Evolutionary conservation across 2,888 invertebrate genomes (phyloP).

Genomic region (Mythimna vitellina): DNA sequence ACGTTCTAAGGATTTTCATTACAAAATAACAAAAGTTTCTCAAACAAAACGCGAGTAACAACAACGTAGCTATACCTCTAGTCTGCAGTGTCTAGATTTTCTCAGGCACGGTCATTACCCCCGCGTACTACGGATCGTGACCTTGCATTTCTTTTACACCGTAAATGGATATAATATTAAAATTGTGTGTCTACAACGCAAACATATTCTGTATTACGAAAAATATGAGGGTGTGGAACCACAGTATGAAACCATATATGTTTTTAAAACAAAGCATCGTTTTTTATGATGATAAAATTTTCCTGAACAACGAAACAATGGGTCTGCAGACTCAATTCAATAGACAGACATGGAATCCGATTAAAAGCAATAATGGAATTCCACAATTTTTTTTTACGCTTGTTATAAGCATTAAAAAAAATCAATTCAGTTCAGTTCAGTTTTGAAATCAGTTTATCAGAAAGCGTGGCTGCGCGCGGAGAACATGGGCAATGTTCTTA

Average conservation of each 20-base stretch:
- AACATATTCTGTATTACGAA: slow-evolving; percentile 38
- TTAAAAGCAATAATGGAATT: slow-evolving; percentile 23
- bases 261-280: slow-evolving; percentile 5
- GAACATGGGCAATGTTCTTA: slow-evolving; percentile 16
- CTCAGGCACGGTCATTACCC: slow-evolving; percentile 51
- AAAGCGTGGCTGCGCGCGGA: slow-evolving; percentile 13
- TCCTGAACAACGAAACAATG: neutral
- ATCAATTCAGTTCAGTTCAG: no score
- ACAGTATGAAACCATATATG: slow-evolving; percentile 10
- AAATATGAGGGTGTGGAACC: slow-evolving; percentile 18
- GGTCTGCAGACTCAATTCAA: slow-evolving; percentile 8
- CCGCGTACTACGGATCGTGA: slow-evolving; percentile 56
- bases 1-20: slow-evolving; percentile 9
- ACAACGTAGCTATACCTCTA: slow-evolving; percentile 13
- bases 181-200: slow-evolving; percentile 39
- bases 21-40: slow-evolving; percentile 29
- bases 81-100: slow-evolving; percentile 39
- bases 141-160: slow-evolving; percentile 64
- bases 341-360: neutral
- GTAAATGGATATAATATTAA: slow-evolving; percentile 56
- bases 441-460: slow-evolving; percentile 40
- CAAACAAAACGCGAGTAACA: slow-evolving; percentile 7
- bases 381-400: slow-evolving; percentile 15
- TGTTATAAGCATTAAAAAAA: slow-evolving; percentile 14
- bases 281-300: neutral